A percentile compares a stretch with the other conserved stretches of the same genome.
These are phyloP conservation scores for Drosophila paulistorum DNA, from an alignment of 1,140 invertebrate species.

Conservation along the genomic window DNA sequence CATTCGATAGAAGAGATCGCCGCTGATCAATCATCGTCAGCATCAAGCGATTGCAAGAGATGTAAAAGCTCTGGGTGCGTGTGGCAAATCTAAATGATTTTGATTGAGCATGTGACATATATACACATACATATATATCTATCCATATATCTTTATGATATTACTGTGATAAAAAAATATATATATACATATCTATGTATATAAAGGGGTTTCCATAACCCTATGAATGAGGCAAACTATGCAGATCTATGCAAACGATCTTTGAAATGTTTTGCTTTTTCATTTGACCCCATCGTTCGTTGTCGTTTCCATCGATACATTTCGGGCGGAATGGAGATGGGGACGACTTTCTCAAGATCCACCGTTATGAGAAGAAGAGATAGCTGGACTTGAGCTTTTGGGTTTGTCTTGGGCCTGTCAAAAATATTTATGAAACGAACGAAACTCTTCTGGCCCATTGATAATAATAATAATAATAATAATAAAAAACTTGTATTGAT, in stretches of 20 bases:
- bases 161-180: neutral
- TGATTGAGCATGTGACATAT: slow-evolving; percentile 38
- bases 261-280: slow-evolving; percentile 14
- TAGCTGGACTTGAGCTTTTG: neutral
- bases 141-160: slow-evolving; percentile 14
- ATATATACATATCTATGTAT: slow-evolving; percentile 29
- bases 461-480: slow-evolving; percentile 58
- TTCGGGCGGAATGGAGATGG: too few relatives aligned
- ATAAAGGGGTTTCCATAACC: slow-evolving; percentile 32
- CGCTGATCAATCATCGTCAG: slow-evolving; percentile 27
- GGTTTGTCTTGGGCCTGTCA: slow-evolving; percentile 29
- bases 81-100: slow-evolving; percentile 35
- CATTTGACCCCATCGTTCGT: neutral
- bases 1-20: slow-evolving; percentile 3
- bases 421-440: slow-evolving; percentile 65
- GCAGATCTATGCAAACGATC: slow-evolving; percentile 36
- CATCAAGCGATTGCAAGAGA: slow-evolving; percentile 19
- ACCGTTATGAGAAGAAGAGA: slow-evolving; percentile 43
- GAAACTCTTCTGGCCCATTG: slow-evolving; percentile 26
- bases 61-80: slow-evolving; percentile 10
- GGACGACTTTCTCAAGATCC: slow-evolving; percentile 52
- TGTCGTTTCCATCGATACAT: slow-evolving; percentile 1
- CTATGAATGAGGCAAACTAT: slow-evolving; percentile 16
- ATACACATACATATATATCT: slow-evolving; percentile 22
- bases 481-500: slow-evolving; percentile 50